Base-by-base conservation (phyloP, 2,113 vertebrate genomes). In the Mugil cephalus region DNA sequence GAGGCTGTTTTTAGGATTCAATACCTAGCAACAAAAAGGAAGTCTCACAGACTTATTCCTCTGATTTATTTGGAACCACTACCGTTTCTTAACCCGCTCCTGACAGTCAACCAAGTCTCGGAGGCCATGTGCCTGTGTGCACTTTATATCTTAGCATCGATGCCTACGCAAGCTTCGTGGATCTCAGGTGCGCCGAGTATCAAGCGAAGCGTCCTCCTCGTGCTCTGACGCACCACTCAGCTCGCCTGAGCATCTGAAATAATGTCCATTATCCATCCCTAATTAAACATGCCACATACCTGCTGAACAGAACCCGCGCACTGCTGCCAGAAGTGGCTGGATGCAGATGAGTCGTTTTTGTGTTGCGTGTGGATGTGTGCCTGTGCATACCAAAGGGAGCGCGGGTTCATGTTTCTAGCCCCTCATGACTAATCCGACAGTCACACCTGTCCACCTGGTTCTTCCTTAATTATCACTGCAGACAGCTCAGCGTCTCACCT, bases 211-310 rank as follows among this genome's bases (percentile, higher is more conserved):
- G 0, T 75, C 15, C 34, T 52, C 45, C 54, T 81, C 46, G 19
- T 48, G 52, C 62, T 72, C 19, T 63, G 64, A 74, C 36, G 67
- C 47, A 38, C 34, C 35, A 38, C 18, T 53, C 45, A 39, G 19
- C 17, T 10, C 38, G 40, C 76, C 15, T 76, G 53, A 69, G 48
- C 54, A 7, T 39, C 69, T 61, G 43, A 78, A 56, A 60, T 35
- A 14, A 69, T 70, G 71, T 63, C 87, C 80, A 76, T 88, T 88
- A 82, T 46, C 35, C 50, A 65, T 42, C 55, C 43, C 0, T 86
- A 74, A 86, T 87, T 83, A 77, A 83, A 86, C 82, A 74, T 81
- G 86, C 65, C 68, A 73, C 58, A 78, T 69, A 86, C 70, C 70
- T 80, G 66, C 73, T 65, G 69, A 56, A 53, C 69, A 64, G 34